phyloP scores from a whole-genome alignment of 2,797 vertebrate species.

The Amniataba percoides region DNA sequence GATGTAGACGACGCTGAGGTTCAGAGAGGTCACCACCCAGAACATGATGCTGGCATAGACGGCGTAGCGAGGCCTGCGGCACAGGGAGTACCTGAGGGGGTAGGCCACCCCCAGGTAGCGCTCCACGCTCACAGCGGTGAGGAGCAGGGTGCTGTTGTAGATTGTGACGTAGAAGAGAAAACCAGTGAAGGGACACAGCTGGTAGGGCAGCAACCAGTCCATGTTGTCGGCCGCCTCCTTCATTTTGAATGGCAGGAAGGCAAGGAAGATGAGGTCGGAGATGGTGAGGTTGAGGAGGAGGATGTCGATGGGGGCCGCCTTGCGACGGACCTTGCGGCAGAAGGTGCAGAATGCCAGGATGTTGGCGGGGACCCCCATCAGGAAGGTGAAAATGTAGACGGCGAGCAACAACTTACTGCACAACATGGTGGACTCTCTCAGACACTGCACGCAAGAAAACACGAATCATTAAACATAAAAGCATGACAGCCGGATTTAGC shows the following conservation, averaged over 20 bases:
- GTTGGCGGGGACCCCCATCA: constrained; percentile 89
- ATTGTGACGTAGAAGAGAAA: constrained; percentile 92
- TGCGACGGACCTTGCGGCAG: constrained; percentile 79
- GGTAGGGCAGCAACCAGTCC: constrained; percentile 81
- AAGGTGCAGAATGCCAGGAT: constrained; percentile 87
- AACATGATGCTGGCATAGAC: constrained; percentile 77
- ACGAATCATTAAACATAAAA: not conserved
- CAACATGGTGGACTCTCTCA: constrained; percentile 55
- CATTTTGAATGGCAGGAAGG: constrained; percentile 90
- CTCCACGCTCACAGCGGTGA: constrained; percentile 90
- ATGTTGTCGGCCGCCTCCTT: constrained; percentile 81
- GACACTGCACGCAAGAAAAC: constrained; percentile 25
- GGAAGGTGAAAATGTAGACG: constrained; percentile 87
- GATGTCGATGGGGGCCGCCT: constrained; percentile 85
- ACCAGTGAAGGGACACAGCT: constrained; percentile 85
- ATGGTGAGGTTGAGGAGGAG: constrained; percentile 91
- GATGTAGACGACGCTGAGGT: constrained; percentile 90
- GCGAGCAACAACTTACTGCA: constrained; percentile 69
- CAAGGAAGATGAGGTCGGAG: constrained; percentile 90
- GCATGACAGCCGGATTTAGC: not conserved
- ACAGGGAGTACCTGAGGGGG: constrained; percentile 87
- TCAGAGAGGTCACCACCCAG: constrained; percentile 86
- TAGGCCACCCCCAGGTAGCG: constrained; percentile 91
- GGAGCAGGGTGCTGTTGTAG: constrained; percentile 91
- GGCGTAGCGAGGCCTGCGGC: constrained; percentile 82